Evolutionary conservation across 2,888 invertebrate species (phyloP).

Genomic region (Hofmannophila pseudospretella): DNA sequence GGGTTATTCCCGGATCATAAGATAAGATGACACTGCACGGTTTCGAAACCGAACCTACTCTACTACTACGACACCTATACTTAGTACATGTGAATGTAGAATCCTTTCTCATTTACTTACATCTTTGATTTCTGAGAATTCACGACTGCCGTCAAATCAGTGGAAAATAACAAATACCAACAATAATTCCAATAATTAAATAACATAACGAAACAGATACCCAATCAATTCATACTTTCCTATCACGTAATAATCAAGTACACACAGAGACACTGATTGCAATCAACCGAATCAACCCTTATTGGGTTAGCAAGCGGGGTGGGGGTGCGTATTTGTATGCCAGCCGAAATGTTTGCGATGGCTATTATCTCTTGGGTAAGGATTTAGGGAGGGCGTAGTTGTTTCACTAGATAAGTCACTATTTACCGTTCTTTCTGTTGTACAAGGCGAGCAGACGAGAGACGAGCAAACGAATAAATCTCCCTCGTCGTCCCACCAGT

Average conservation of each 20-base stretch:
- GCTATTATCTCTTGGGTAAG: slow-evolving; percentile 44
- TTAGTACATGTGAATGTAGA: no score
- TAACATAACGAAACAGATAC: slow-evolving; percentile 3
- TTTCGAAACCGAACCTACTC: no score
- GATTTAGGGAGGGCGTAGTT: slow-evolving; percentile 11
- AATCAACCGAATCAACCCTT: slow-evolving; percentile 66
- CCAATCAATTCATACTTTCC: slow-evolving; percentile 25
- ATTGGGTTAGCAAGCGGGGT: slow-evolving; percentile 55
- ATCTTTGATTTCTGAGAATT: no score
- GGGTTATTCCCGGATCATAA: no score
- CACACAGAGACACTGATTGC: slow-evolving; percentile 56
- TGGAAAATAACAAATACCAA: background rate
- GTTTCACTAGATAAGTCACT: slow-evolving; percentile 26
- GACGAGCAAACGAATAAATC: no score
- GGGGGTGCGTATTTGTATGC: slow-evolving; percentile 22
- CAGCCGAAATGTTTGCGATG: slow-evolving; percentile 54
- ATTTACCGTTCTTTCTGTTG: no score
- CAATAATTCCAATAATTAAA: slow-evolving; percentile 2
- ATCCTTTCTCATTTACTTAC: no score
- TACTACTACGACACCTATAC: no score
- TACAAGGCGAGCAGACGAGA: no score
- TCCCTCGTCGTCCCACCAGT: no score
- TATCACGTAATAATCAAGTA: slow-evolving; percentile 46
- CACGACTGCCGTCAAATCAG: no score
- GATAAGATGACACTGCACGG: no score